Conservation (phyloP, 2,888 invertebrate genomes). For the Mayetiola destructor region DNA sequence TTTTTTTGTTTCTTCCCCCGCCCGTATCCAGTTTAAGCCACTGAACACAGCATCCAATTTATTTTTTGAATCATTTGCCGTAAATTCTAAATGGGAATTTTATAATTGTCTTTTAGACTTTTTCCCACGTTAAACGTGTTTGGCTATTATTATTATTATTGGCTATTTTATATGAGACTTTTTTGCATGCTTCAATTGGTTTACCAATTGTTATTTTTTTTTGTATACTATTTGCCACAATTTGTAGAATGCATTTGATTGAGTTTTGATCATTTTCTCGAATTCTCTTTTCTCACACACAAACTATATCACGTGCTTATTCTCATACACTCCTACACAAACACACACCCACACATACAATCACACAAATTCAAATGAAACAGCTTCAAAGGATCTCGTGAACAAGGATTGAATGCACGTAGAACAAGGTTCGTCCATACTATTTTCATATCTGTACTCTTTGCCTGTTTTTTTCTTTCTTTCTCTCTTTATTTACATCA, state of each 20-base stretch:
- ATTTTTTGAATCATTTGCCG: neutral
- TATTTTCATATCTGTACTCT: no score
- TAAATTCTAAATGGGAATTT: no score
- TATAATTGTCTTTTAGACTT: no score
- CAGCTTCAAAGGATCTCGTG: slow-evolving; percentile 49
- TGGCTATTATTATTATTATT: neutral
- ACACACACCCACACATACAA: no score
- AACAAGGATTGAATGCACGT: slow-evolving; percentile 38
- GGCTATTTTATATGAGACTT: neutral
- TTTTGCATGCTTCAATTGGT: no score
- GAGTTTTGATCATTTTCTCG: neutral
- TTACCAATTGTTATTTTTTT: neutral
- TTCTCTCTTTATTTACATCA: slow-evolving; percentile 17
- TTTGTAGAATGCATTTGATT: no score
- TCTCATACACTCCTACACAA: no score
- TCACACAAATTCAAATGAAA: no score
- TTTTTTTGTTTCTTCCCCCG: slow-evolving; percentile 21
- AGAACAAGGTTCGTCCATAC: slow-evolving; percentile 33
- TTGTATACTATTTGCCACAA: neutral
- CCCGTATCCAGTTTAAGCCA: no score
- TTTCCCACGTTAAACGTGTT: neutral
- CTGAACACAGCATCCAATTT: slow-evolving; percentile 18
- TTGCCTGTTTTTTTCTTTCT: slow-evolving; percentile 19
- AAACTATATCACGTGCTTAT: no score
- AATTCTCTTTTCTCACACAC: no score